phyloP scores from a whole-genome alignment of 2,113 vertebrate genomes.

The Ellobius talpinus region DNA sequence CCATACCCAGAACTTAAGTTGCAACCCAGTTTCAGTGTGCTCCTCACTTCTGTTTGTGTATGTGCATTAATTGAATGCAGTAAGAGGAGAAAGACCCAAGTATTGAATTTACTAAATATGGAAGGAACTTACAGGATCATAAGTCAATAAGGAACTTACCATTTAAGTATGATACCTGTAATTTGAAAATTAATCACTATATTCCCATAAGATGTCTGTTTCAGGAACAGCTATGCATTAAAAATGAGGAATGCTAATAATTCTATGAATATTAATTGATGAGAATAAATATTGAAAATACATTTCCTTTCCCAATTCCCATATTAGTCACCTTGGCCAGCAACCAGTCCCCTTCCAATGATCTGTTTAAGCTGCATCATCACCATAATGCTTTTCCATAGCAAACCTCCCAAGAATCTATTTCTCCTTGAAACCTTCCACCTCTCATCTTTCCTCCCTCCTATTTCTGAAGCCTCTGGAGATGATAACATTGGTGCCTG shows the following conservation, averaged over 20 bases:
- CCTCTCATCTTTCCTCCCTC: slow-evolving; percentile 29
- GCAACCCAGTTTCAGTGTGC: not conserved
- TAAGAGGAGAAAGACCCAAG: not conserved
- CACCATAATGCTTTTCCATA: slow-evolving; percentile 32
- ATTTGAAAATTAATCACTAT: slow-evolving; percentile 65
- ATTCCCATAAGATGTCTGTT: slow-evolving; percentile 51
- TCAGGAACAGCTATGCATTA: slow-evolving; percentile 62
- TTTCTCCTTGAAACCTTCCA: slow-evolving; percentile 47
- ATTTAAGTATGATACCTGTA: slow-evolving; percentile 41
- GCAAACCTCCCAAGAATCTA: slow-evolving; percentile 26
- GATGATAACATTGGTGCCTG: not conserved
- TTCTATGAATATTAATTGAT: slow-evolving; percentile 67
- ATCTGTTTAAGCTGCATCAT: slow-evolving; percentile 41
- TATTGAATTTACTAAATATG: slow-evolving; percentile 47
- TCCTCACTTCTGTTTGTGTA: slow-evolving; percentile 49
- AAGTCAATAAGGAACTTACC: slow-evolving; percentile 41
- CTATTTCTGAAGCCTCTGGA: not conserved
- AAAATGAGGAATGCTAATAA: slow-evolving; percentile 64
- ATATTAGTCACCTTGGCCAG: slow-evolving; percentile 37
- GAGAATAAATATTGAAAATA: slow-evolving; percentile 67
- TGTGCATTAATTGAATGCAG: slow-evolving; percentile 13
- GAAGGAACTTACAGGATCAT: slow-evolving; percentile 14
- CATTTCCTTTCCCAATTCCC: slow-evolving; percentile 57
- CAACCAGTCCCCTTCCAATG: slow-evolving; percentile 31
- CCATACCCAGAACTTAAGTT: slow-evolving; percentile 19